Percentiles rank a stretch among this genome's conserved stretches.
Conservation (phyloP, 2,888 invertebrate species). For the Rutpela maculata region DNA sequence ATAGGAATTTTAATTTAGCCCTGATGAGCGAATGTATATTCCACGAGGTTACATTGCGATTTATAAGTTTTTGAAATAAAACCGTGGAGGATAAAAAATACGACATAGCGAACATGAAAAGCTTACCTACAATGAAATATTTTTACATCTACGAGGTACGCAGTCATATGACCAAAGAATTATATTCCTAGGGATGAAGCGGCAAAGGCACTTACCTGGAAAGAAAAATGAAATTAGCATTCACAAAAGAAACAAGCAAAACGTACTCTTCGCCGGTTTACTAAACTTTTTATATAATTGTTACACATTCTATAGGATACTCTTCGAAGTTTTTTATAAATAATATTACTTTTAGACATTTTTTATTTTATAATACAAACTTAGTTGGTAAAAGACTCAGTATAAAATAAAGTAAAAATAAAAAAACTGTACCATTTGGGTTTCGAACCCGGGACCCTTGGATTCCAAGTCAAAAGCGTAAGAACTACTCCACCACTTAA, state of each 20-base stretch:
- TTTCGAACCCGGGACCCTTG: too few relatives aligned
- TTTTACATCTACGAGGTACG: not conserved
- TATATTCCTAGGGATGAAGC: not conserved
- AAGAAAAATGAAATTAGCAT: not conserved
- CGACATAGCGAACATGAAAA: not conserved
- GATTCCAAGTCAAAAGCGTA: too few relatives aligned
- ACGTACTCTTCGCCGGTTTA: too few relatives aligned
- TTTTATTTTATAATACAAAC: too few relatives aligned
- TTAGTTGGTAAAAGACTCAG: too few relatives aligned
- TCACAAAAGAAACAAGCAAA: not conserved
- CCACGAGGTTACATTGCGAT: not conserved
- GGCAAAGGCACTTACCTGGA: not conserved
- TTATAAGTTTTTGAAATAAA: not conserved
- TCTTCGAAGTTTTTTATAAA: too few relatives aligned
- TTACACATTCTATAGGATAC: too few relatives aligned
- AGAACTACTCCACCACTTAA: too few relatives aligned
- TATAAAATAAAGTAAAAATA: too few relatives aligned
- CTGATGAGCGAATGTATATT: not conserved
- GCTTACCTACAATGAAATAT: not conserved
- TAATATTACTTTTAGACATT: too few relatives aligned
- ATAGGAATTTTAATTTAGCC: not conserved
- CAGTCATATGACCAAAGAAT: not conserved
- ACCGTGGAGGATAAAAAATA: not conserved
- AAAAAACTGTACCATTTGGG: too few relatives aligned
- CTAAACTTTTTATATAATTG: too few relatives aligned